phyloP scores from a whole-genome alignment of 2,797 vertebrate species.

The Oceanodroma leucorhoa region DNA sequence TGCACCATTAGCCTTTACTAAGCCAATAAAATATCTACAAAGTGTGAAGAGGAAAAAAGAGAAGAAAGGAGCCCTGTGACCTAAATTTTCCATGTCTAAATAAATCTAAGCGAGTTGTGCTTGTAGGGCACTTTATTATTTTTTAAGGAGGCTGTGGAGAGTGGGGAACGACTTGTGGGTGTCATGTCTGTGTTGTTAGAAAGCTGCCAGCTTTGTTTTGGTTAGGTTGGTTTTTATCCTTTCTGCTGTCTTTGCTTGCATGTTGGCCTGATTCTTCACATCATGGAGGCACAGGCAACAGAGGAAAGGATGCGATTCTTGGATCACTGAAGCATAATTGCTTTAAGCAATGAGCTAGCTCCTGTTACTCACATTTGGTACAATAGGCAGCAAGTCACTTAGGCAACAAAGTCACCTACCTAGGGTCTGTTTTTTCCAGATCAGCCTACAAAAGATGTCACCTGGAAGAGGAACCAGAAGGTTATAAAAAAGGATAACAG shows the following conservation, averaged over 20 bases:
- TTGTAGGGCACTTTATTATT: neutral
- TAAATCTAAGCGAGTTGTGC: neutral
- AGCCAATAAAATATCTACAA: neutral
- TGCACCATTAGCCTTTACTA: neutral
- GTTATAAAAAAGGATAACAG: neutral
- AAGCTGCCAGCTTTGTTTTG: neutral
- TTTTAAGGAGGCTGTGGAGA: neutral
- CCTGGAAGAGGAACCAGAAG: neutral
- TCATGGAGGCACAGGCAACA: neutral
- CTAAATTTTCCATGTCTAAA: neutral
- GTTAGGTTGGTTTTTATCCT: neutral
- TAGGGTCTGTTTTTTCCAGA: neutral
- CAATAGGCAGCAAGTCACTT: neutral
- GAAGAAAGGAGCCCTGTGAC: neutral
- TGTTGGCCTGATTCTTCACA: neutral
- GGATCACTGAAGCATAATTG: neutral
- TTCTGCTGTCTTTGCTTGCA: neutral
- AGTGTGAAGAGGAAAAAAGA: neutral
- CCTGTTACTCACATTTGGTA: neutral
- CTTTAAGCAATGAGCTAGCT: neutral
- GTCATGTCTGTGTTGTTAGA: neutral
- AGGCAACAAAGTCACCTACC: neutral
- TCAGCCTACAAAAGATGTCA: neutral
- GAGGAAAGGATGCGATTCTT: neutral
- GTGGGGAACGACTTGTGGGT: accelerated